Conservation (phyloP, 2,888 invertebrate species). For the Patella depressa region DNA sequence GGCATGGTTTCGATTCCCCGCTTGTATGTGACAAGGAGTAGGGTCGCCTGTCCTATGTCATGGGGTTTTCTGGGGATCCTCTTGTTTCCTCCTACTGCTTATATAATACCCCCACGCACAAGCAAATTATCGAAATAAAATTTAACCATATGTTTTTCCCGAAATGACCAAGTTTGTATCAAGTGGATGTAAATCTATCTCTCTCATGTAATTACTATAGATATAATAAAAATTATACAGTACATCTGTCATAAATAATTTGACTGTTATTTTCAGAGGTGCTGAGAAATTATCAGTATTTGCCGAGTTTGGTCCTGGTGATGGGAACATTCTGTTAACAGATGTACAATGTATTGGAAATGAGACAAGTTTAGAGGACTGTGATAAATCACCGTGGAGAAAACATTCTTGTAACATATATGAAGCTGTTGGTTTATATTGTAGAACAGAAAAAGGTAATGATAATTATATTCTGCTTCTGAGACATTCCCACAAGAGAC, state of each 20-base stretch:
- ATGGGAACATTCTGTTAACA: conserved; percentile 78
- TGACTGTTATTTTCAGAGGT: conserved; percentile 24
- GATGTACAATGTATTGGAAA: conserved; percentile 81
- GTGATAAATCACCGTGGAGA: conserved; percentile 81
- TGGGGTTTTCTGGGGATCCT: no score
- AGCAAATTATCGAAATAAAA: no score
- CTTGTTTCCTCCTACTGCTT: no score
- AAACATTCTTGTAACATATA: conserved; percentile 78
- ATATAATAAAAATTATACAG: neutral
- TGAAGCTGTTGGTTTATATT: conserved; percentile 69
- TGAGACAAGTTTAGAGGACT: conserved; percentile 79
- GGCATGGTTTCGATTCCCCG: no score
- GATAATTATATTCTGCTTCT: no score
- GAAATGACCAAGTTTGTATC: no score
- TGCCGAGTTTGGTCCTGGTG: conserved; percentile 62
- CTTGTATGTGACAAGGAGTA: no score
- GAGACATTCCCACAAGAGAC: no score
- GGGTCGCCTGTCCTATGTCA: no score
- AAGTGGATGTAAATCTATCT: no score
- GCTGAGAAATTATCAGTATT: conserved; percentile 50
- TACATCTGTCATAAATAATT: neutral
- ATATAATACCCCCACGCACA: no score
- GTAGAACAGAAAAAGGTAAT: conserved; percentile 55
- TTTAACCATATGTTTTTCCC: no score
- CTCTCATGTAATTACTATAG: neutral